phyloP scores from a whole-genome alignment of 2,113 vertebrate genomes.

The Ranitomeya imitator region DNA sequence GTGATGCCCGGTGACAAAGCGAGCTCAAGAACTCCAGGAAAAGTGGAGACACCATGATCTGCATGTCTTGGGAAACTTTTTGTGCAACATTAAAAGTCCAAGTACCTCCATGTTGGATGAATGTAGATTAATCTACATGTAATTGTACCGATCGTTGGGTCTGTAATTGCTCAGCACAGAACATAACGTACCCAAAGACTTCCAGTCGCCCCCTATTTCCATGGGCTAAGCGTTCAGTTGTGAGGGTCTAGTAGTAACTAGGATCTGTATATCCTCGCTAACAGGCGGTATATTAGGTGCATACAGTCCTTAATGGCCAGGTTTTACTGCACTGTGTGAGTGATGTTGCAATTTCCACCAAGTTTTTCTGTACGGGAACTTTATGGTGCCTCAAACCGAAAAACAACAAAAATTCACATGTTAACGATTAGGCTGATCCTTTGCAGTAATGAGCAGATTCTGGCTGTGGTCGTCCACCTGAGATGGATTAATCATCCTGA shows the following conservation, averaged over 20 bases:
- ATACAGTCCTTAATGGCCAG: not conserved
- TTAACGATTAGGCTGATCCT: constrained; percentile 11
- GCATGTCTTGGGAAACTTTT: too few relatives aligned
- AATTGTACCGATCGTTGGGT: too few relatives aligned
- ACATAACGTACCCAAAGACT: too few relatives aligned
- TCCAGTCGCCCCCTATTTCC: not conserved
- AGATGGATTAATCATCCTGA: not conserved
- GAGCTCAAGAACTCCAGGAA: too few relatives aligned
- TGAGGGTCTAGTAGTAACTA: not conserved
- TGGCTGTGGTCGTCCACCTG: not conserved
- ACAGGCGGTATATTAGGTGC: not conserved
- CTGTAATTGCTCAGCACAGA: too few relatives aligned
- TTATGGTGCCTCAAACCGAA: not conserved
- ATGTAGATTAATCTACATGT: too few relatives aligned
- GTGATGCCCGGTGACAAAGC: too few relatives aligned
- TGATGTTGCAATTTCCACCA: not conserved
- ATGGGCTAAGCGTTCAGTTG: not conserved
- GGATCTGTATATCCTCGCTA: not conserved
- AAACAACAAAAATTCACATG: constrained; percentile 12
- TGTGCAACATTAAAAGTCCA: too few relatives aligned
- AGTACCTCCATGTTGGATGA: too few relatives aligned
- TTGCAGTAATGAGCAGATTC: constrained; percentile 1
- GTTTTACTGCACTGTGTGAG: not conserved
- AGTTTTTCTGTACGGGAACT: not conserved
- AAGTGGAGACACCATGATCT: too few relatives aligned